These are phyloP conservation scores for Actias luna DNA, from an alignment of 2,888 invertebrate species.

Conservation along the genomic window DNA sequence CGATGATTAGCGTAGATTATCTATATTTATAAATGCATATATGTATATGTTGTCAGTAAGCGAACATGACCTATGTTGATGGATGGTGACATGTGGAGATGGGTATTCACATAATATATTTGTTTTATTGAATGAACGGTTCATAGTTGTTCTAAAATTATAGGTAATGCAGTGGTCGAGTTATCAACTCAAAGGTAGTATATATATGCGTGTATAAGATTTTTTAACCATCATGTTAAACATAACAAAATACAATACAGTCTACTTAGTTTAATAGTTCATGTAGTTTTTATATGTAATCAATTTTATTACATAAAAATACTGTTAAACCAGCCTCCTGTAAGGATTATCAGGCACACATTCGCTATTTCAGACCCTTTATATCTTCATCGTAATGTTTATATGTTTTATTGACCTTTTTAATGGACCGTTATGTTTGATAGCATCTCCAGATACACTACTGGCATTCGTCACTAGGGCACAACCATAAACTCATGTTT, in stretches of 20 bases:
- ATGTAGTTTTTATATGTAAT: neutral
- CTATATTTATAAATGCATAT: no score
- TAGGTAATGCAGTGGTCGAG: no score
- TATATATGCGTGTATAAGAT: no score
- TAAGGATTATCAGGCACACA: neutral
- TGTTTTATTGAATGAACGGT: no score
- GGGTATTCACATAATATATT: no score
- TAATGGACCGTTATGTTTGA: constrained; percentile 35
- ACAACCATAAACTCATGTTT: constrained; percentile 32
- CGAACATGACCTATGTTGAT: no score
- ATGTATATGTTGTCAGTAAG: no score
- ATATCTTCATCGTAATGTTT: constrained; percentile 7
- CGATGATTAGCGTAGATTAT: no score
- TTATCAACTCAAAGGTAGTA: no score
- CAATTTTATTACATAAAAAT: neutral
- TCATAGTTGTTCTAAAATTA: no score
- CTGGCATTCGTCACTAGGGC: constrained; percentile 24
- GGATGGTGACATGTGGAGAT: no score
- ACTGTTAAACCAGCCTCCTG: neutral
- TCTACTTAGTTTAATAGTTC: neutral
- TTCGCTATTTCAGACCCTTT: neutral
- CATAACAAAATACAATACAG: neutral
- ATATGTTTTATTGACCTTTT: constrained; percentile 20
- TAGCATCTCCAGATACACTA: constrained; percentile 32
- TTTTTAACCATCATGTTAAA: no score